Conservation (phyloP, 2,888 invertebrate genomes). For the Hypomecis punctinalis region DNA sequence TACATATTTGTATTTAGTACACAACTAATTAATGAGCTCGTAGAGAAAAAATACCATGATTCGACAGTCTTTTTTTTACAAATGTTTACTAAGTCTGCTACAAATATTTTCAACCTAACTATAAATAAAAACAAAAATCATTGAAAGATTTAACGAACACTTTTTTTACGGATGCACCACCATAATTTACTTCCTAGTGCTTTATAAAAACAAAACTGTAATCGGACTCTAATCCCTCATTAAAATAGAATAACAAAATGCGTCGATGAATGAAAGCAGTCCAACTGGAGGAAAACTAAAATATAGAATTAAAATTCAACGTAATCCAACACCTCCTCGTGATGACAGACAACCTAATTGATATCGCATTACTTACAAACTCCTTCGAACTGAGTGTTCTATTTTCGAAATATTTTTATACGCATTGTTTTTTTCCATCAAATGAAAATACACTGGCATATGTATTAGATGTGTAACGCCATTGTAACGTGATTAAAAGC, state of each 20-base stretch:
- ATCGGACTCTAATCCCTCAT: conserved; percentile 38
- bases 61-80: too few species aligned
- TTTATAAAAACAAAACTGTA: conserved; percentile 38
- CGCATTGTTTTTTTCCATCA: conserved; percentile 9
- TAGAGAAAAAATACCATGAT: too few species aligned
- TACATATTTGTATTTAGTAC: too few species aligned
- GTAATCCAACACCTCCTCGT: conserved; percentile 60
- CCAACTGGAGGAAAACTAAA: conserved; percentile 50
- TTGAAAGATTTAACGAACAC: neutral
- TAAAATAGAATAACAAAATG: conserved; percentile 49
- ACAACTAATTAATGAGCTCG: too few species aligned
- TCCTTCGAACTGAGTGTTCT: conserved; percentile 65
- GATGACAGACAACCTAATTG: conserved; percentile 77
- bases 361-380: conserved; percentile 75
- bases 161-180: neutral
- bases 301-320: conserved; percentile 59
- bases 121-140: neutral
- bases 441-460: neutral
- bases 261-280: conserved; percentile 55
- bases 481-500: too few species aligned
- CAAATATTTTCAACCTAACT: too few species aligned
- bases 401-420: conserved; percentile 53
- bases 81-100: too few species aligned
- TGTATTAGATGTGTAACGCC: too few species aligned
- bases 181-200: conserved; percentile 14